These are phyloP conservation scores for Ceratoteleas bidentatus DNA, from an alignment of 1,140 invertebrate species.

Conservation along the genomic window DNA sequence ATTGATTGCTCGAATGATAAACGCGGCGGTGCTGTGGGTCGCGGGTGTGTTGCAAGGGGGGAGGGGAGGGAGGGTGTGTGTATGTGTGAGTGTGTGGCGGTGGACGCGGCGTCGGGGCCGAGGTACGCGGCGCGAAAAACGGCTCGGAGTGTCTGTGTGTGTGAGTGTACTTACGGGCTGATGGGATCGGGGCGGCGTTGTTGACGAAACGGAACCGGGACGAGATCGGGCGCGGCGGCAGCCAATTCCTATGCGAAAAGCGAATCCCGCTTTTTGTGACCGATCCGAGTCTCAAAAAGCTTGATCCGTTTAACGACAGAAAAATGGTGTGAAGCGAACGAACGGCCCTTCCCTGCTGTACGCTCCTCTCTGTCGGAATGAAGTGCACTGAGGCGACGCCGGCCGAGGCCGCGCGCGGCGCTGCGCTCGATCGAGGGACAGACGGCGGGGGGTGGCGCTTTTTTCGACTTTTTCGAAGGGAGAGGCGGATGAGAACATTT, in stretches of 20 bases:
- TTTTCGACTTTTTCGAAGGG: too few species aligned
- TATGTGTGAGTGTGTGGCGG: too few species aligned
- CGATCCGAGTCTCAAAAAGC: slow-evolving; percentile 81
- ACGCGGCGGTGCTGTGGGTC: too few species aligned
- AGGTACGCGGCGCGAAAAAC: too few species aligned
- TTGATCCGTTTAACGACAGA: slow-evolving; percentile 81
- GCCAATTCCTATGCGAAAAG: slow-evolving; percentile 81
- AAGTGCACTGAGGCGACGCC: slow-evolving; percentile 4
- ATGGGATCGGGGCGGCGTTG: slow-evolving; percentile 13
- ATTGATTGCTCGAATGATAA: too few species aligned
- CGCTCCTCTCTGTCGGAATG: slow-evolving; percentile 22
- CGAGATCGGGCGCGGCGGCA: slow-evolving; percentile 56
- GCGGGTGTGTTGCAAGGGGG: too few species aligned
- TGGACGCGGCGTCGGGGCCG: too few species aligned
- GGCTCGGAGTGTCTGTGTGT: too few species aligned
- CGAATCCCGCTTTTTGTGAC: slow-evolving; percentile 82
- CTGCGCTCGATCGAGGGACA: neutral
- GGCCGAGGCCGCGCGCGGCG: neutral
- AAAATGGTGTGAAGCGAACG: slow-evolving; percentile 73
- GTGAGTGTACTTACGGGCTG: slow-evolving; percentile 43
- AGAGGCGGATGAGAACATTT: too few species aligned
- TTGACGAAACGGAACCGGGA: too few species aligned
- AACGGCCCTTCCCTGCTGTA: slow-evolving; percentile 53
- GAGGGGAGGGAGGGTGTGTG: too few species aligned
- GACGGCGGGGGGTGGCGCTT: too few species aligned